A percentile compares a stretch with the other conserved stretches of the same genome.
Evolutionary conservation across 2,113 vertebrate species (phyloP).

Genomic region (Podocnemis expansa): DNA sequence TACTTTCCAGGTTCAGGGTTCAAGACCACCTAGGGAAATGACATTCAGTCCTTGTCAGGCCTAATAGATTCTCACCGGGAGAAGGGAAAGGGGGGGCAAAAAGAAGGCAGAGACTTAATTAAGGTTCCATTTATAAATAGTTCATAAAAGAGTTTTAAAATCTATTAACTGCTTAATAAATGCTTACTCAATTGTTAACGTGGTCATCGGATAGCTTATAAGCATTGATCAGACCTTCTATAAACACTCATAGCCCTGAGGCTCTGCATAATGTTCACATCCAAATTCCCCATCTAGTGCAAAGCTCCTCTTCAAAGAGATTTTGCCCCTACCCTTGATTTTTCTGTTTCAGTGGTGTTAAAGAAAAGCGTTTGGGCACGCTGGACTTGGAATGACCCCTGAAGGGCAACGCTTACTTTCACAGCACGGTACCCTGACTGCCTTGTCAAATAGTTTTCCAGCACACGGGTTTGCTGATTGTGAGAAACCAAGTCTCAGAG

Average conservation of each 20-base stretch:
- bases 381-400: slow-evolving; percentile 69
- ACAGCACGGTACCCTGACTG: slow-evolving; percentile 56
- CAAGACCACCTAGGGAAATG: not conserved
- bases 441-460: slow-evolving; percentile 64
- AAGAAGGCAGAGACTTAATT: not conserved
- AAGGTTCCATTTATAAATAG: not conserved
- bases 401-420: slow-evolving; percentile 48
- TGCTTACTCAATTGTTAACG: not conserved
- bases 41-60: not conserved
- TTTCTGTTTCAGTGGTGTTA: slow-evolving; percentile 15
- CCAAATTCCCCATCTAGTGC: not conserved
- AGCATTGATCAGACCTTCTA: not conserved
- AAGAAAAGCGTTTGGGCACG: slow-evolving; percentile 18
- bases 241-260: not conserved
- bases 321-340: slow-evolving; percentile 1
- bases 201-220: not conserved
- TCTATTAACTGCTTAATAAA: not conserved
- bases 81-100: not conserved
- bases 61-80: not conserved
- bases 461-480: slow-evolving; percentile 56
- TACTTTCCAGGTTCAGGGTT: not conserved
- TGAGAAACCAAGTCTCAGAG: slow-evolving; percentile 46
- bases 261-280: not conserved
- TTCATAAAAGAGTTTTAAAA: not conserved
- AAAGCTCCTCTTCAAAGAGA: slow-evolving; percentile 2